Evolutionary conservation across 1,140 invertebrate genomes (phyloP).

Genomic region (Drosophila santomea): DNA sequence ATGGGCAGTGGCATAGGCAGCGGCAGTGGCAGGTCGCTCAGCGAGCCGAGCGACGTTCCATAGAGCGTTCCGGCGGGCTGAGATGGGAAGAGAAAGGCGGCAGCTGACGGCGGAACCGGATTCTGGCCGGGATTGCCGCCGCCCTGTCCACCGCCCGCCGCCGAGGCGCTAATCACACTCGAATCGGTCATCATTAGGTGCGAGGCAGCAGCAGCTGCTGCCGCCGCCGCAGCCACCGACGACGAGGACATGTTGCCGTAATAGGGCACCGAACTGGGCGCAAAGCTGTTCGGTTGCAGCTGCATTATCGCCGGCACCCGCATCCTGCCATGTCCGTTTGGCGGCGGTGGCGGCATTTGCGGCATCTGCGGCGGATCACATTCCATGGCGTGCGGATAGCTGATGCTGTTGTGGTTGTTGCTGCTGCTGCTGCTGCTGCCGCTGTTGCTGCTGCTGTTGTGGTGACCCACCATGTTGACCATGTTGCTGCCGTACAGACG

Average conservation of each 20-base stretch:
- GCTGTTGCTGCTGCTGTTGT: conserved; percentile 17
- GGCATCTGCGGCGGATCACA: conserved; percentile 81
- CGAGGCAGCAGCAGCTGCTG: conserved; percentile 66
- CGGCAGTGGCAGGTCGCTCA: conserved; percentile 50
- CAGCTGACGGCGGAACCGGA: conserved; percentile 44
- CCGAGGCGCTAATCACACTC: conserved; percentile 78
- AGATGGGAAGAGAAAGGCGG: conserved; percentile 39
- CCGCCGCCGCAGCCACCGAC: conserved; percentile 38
- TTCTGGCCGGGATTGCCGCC: conserved; percentile 36
- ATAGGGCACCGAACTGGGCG: conserved; percentile 57
- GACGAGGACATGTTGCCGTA: conserved; percentile 49
- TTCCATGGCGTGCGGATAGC: conserved; percentile 84
- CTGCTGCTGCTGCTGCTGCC: conserved; percentile 13
- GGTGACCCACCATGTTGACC: conserved; percentile 15
- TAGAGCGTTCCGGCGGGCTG: conserved; percentile 38
- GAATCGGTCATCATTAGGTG: conserved; percentile 84
- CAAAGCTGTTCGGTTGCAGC: conserved; percentile 43
- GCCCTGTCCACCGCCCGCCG: conserved; percentile 50
- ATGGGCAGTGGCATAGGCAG: conserved; percentile 43
- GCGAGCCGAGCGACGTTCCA: conserved; percentile 34
- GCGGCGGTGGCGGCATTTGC: conserved; percentile 59
- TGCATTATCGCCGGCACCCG: conserved; percentile 49
- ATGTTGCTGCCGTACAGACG: conserved; percentile 29
- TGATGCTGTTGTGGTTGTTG: conserved; percentile 41
- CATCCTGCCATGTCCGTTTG: conserved; percentile 54